Conservation (phyloP, 2,888 invertebrate genomes). For the Torymus texanus region DNA sequence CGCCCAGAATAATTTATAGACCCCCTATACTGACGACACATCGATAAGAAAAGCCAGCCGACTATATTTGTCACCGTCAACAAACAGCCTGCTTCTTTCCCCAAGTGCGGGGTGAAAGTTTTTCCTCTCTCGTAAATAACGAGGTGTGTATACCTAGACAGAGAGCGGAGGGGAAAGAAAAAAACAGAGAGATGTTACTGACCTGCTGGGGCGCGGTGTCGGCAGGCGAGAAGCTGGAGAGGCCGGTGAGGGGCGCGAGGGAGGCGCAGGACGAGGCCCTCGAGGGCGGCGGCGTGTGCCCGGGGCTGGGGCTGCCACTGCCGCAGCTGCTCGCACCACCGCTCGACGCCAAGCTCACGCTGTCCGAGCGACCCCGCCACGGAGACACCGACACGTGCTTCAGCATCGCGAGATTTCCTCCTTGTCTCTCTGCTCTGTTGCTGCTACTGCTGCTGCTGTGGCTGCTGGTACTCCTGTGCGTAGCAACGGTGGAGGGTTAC, state of each 20-base stretch:
- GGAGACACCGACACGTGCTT: conserved; percentile 95
- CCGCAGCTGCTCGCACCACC: conserved; percentile 78
- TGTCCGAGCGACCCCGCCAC: conserved; percentile 89
- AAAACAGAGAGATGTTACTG: conserved; percentile 51
- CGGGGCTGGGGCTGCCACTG: conserved; percentile 83
- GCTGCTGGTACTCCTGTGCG: conserved; percentile 13
- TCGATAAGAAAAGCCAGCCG: too few species aligned
- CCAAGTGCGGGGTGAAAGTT: too few species aligned
- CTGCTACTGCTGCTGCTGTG: conserved; percentile 11
- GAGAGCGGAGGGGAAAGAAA: too few species aligned
- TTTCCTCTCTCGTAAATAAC: too few species aligned
- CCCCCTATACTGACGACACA: too few species aligned
- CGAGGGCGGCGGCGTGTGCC: conserved; percentile 78
- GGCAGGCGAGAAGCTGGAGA: conserved; percentile 72
- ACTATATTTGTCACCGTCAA: too few species aligned
- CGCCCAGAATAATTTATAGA: too few species aligned
- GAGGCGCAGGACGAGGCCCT: conserved; percentile 73
- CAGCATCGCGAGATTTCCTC: conserved; percentile 79
- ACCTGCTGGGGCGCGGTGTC: conserved; percentile 72
- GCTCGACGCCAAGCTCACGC: conserved; percentile 86
- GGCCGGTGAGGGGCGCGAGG: conserved; percentile 69
- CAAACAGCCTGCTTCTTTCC: too few species aligned
- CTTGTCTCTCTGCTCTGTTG: conserved; percentile 50
- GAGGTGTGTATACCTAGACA: too few species aligned
- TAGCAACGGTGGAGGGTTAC: not conserved